Conservation (phyloP, 2,797 vertebrate genomes). For the Halcyon smyrnensis region DNA sequence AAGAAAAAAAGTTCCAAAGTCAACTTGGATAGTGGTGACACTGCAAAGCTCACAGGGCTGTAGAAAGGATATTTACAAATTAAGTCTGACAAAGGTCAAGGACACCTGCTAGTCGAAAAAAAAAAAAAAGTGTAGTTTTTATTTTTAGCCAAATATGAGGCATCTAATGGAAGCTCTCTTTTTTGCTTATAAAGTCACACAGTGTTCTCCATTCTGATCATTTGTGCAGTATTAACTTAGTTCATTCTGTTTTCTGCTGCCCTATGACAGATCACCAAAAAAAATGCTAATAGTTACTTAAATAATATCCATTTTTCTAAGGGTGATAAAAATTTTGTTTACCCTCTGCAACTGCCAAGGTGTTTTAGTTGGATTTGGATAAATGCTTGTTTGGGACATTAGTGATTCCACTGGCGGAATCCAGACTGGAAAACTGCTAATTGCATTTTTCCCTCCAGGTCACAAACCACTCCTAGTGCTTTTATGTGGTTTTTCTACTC, state of each 20-base stretch:
- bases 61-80: constrained; percentile 62
- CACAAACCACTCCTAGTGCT: constrained; percentile 6
- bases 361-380: constrained; percentile 66
- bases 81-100: constrained; percentile 18
- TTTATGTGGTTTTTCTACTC: constrained; percentile 42
- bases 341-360: background rate
- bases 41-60: constrained; percentile 60
- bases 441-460: background rate
- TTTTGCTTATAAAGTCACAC: constrained; percentile 23
- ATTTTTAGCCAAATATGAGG: background rate
- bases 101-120: constrained; percentile 61
- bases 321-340: constrained; percentile 33
- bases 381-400: constrained; percentile 29
- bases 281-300: constrained; percentile 17
- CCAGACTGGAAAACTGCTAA: constrained; percentile 24
- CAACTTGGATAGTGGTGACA: background rate
- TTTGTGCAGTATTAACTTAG: background rate
- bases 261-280: constrained; percentile 17
- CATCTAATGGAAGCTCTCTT: background rate
- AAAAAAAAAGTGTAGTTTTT: constrained; percentile 16
- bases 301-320: constrained; percentile 24
- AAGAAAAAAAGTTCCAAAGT: constrained; percentile 11
- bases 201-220: constrained; percentile 3
- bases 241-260: constrained; percentile 20
- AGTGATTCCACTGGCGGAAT: background rate